These are phyloP conservation scores for Drosophila pectinifera DNA, from an alignment of 1,140 invertebrate genomes.

Conservation along the genomic window DNA sequence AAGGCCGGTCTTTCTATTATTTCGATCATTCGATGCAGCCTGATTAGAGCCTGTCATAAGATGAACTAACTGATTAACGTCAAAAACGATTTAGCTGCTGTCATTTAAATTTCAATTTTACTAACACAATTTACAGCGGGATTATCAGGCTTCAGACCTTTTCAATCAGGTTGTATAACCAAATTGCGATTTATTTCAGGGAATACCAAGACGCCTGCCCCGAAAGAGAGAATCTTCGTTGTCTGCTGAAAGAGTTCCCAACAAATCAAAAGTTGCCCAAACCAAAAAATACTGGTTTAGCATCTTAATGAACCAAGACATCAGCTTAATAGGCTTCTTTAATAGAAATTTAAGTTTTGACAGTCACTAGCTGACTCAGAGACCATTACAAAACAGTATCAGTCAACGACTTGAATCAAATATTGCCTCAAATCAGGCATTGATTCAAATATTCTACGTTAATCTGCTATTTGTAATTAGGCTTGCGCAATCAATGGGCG, in stretches of 20 bases:
- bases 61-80: constrained; percentile 32
- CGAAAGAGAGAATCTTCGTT: not conserved
- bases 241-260: not conserved
- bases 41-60: constrained; percentile 4
- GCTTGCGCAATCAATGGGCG: constrained; percentile 19
- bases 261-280: constrained; percentile 14
- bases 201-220: constrained; percentile 1
- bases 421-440: constrained; percentile 3
- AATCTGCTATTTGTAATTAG: constrained; percentile 35
- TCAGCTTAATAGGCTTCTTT: not conserved
- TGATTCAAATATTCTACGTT: constrained; percentile 7
- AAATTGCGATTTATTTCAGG: not conserved
- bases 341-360: not conserved
- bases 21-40: constrained; percentile 19
- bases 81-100: constrained; percentile 9
- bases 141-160: no score
- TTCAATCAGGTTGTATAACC: not conserved
- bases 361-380: not conserved
- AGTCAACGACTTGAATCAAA: constrained; percentile 19
- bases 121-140: not conserved
- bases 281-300: constrained; percentile 27
- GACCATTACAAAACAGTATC: constrained; percentile 1
- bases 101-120: constrained; percentile 7
- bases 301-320: not conserved
- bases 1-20: not conserved